Evolutionary conservation across 2,888 invertebrate species (phyloP).

Genomic region (Hecatera dysodea): DNA sequence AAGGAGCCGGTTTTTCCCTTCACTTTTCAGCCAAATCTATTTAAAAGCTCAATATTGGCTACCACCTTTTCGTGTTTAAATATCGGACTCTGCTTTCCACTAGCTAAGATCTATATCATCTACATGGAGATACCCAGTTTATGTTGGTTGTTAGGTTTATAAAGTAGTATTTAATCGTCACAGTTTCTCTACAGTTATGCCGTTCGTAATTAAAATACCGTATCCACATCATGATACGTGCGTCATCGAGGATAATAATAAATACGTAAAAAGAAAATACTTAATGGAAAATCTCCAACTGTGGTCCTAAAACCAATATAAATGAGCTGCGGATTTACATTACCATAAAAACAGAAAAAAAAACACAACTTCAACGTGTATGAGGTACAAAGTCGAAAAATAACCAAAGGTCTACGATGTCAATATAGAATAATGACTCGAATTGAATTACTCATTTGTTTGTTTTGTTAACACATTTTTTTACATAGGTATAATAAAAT

Average conservation of each 20-base stretch:
- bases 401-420: constrained; percentile 24
- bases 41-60: not conserved
- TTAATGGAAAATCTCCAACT: not conserved
- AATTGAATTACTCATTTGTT: constrained; percentile 38
- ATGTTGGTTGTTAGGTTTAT: not conserved
- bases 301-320: constrained; percentile 11
- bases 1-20: not conserved
- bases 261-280: not conserved
- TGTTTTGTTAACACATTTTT: constrained; percentile 27
- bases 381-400: constrained; percentile 35
- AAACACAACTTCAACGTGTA: not conserved
- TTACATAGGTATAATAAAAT: too few species aligned
- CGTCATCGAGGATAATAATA: constrained; percentile 17
- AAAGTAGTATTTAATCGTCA: not conserved
- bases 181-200: not conserved
- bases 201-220: constrained; percentile 6
- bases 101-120: not conserved
- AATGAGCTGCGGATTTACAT: not conserved
- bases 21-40: not conserved
- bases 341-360: constrained; percentile 1
- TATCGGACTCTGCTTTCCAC: not conserved
- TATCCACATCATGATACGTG: not conserved
- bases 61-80: not conserved
- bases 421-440: constrained; percentile 20
- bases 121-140: too few species aligned